These are phyloP conservation scores for Pammene aurita DNA, from an alignment of 2,888 invertebrate species.

Conservation along the genomic window DNA sequence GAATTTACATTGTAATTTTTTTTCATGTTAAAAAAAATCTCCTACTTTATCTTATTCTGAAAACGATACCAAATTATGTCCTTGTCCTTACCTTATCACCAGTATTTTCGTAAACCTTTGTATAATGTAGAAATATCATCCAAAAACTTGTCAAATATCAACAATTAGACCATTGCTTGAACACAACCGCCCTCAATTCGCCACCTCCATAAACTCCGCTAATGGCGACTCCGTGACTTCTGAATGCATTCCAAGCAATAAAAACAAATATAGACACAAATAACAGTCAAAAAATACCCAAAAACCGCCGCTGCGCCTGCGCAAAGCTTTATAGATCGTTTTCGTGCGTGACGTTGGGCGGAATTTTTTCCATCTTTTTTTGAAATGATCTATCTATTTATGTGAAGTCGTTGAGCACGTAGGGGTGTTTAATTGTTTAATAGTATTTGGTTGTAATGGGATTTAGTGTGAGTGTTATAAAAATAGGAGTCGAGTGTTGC, in stretches of 20 bases:
- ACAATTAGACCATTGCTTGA: too few relatives aligned
- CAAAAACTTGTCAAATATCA: too few relatives aligned
- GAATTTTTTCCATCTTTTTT: slow-evolving; percentile 56
- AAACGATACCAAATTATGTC: too few relatives aligned
- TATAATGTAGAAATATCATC: too few relatives aligned
- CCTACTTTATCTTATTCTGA: too few relatives aligned
- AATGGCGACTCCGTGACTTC: slow-evolving; percentile 77
- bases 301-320: slow-evolving; percentile 65
- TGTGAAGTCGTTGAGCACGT: slow-evolving; percentile 36
- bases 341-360: slow-evolving; percentile 73
- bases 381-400: slow-evolving; percentile 56
- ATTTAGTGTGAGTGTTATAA: slow-evolving; percentile 4
- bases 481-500: slow-evolving; percentile 18
- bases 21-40: too few relatives aligned
- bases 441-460: slow-evolving; percentile 20
- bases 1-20: too few relatives aligned
- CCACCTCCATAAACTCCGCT: slow-evolving; percentile 48
- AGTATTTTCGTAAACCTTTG: too few relatives aligned
- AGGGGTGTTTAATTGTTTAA: slow-evolving; percentile 36
- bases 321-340: slow-evolving; percentile 80
- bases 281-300: slow-evolving; percentile 56
- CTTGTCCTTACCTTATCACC: too few relatives aligned
- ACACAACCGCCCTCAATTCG: not conserved
- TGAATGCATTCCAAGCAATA: slow-evolving; percentile 75
- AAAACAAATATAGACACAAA: slow-evolving; percentile 73